phyloP scores from a whole-genome alignment of 2,888 invertebrate species.

The Matsumyia berberina region DNA sequence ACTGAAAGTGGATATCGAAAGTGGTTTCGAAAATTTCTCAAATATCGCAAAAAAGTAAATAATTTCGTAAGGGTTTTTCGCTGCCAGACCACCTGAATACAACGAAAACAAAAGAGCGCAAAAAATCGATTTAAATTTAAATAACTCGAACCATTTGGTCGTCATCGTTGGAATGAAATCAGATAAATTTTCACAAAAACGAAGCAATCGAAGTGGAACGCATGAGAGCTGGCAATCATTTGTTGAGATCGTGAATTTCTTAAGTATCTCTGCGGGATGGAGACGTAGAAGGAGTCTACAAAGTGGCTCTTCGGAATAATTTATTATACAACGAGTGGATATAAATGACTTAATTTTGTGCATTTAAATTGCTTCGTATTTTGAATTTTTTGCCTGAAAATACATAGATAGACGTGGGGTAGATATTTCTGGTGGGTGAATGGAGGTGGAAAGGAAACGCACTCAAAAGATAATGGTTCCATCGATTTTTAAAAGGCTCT shows the following conservation, averaged over 20 bases:
- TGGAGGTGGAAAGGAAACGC: too few species aligned
- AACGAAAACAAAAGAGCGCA: too few species aligned
- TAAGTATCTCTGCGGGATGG: not conserved
- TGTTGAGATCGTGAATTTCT: conserved; percentile 10
- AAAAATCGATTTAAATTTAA: too few species aligned
- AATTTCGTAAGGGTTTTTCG: too few species aligned
- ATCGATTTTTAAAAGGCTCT: too few species aligned
- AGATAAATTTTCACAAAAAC: not conserved
- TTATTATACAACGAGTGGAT: conserved; percentile 39
- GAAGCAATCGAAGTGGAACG: conserved; percentile 28
- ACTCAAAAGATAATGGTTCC: too few species aligned
- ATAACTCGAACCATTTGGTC: conserved; percentile 1
- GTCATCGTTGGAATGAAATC: not conserved
- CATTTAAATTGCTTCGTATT: conserved; percentile 32
- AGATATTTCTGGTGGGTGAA: too few species aligned
- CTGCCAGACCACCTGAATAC: too few species aligned
- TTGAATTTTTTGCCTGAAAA: conserved; percentile 3
- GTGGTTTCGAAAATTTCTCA: too few species aligned
- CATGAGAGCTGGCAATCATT: conserved; percentile 17
- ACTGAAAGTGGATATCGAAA: too few species aligned
- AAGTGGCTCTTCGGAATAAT: conserved; percentile 32
- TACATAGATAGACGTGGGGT: not conserved
- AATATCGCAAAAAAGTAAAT: too few species aligned
- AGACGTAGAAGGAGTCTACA: not conserved
- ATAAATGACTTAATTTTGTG: conserved; percentile 50